Conservation (phyloP, 30 jellyfish, hydroid and myxozoan genomes). For the Hydra vulgaris region DNA sequence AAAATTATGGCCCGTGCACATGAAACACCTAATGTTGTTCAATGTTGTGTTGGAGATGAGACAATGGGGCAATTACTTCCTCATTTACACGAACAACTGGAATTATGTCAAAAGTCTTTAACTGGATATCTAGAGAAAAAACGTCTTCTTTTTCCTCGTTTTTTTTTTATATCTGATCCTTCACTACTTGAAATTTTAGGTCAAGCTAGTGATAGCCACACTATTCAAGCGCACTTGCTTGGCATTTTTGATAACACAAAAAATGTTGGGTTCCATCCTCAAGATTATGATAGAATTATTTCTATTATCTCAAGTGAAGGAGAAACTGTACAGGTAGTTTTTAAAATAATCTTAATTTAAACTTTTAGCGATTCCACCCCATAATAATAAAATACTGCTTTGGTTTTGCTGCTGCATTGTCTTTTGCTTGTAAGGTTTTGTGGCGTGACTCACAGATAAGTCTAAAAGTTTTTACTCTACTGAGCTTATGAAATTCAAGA, state of each 20-base stretch:
- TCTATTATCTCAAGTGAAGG: conserved; percentile 97
- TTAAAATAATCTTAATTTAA: too few relatives aligned
- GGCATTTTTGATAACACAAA: conserved; percentile 91
- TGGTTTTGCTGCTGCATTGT: not conserved
- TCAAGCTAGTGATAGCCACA: conserved; percentile 95
- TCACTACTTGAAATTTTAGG: conserved; percentile 92
- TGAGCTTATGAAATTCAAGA: too few relatives aligned
- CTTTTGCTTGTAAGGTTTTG: not conserved
- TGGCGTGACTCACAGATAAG: not conserved
- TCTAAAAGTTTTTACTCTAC: too few relatives aligned
- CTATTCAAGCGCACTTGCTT: conserved; percentile 93
- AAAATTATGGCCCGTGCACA: conserved; percentile 97
- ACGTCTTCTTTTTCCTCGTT: conserved; percentile 78
- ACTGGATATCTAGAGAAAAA: conserved; percentile 66
- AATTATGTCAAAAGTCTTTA: conserved; percentile 92
- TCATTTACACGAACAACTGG: conserved; percentile 86
- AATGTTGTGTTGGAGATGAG: conserved; percentile 98
- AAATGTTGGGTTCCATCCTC: conserved; percentile 78
- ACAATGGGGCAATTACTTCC: conserved; percentile 91
- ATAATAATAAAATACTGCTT: too few relatives aligned
- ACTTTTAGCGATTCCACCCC: not conserved
- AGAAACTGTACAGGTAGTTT: conserved; percentile 93
- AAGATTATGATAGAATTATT: conserved; percentile 67
- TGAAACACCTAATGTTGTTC: conserved; percentile 84
- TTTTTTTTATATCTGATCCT: conserved; percentile 96